Evolutionary conservation across 2,113 vertebrate genomes (phyloP).

Genomic region (Scopus umbretta): DNA sequence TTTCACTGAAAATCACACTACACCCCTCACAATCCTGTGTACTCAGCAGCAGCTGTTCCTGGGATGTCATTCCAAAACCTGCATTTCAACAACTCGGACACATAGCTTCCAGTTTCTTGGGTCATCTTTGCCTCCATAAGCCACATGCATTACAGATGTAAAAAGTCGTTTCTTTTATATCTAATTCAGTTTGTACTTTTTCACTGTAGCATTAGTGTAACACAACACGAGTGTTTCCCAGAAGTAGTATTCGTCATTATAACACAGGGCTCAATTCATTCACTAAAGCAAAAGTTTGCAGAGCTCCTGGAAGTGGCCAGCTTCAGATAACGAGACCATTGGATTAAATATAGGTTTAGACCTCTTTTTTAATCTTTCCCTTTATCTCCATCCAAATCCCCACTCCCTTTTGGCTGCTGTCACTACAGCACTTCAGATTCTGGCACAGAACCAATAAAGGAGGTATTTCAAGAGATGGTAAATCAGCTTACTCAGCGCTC

Average conservation of each 20-base stretch:
- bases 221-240: not conserved
- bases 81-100: not conserved
- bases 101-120: not conserved
- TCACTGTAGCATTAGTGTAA: not conserved
- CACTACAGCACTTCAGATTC: conserved; percentile 49
- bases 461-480: conserved; percentile 58
- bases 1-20: not conserved
- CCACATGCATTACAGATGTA: not conserved
- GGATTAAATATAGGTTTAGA: conserved; percentile 57
- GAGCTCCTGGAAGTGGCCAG: conserved; percentile 43
- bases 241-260: conserved; percentile 7
- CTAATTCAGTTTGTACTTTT: not conserved
- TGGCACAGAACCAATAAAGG: conserved; percentile 47
- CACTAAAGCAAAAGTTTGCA: conserved; percentile 21
- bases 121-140: conserved; percentile 6
- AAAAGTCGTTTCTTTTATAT: not conserved
- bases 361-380: conserved; percentile 48
- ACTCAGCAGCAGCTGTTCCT: not conserved
- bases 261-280: conserved; percentile 32
- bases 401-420: conserved; percentile 56
- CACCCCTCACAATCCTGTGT: not conserved
- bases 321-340: conserved; percentile 31
- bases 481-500: conserved; percentile 41
- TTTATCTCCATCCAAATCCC: conserved; percentile 59
- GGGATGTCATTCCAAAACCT: not conserved